Conservation (phyloP, 2,113 vertebrate genomes). For the Crotalus tigris region DNA sequence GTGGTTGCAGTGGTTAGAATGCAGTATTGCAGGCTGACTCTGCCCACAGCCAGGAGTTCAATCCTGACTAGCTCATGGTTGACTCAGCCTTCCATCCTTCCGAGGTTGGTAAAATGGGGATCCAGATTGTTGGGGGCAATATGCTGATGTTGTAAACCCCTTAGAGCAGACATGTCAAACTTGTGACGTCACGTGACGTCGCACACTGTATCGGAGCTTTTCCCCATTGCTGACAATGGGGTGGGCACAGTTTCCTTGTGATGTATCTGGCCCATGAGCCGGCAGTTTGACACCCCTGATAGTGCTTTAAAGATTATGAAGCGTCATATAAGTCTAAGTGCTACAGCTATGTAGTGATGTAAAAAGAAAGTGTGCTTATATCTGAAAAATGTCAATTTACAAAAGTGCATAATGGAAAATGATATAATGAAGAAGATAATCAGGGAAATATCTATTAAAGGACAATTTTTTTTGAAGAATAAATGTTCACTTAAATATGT, state of each 20-base stretch:
- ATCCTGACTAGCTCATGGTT: background rate
- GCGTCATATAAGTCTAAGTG: background rate
- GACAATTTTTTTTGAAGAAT: background rate
- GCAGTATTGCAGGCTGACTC: no score
- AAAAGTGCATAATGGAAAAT: background rate
- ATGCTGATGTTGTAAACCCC: background rate
- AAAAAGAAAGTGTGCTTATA: background rate
- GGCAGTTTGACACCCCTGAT: background rate
- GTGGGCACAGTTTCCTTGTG: no score
- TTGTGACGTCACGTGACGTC: no score
- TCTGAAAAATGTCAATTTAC: background rate
- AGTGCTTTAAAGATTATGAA: background rate
- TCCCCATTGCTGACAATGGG: no score
- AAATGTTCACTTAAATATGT: background rate
- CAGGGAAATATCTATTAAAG: background rate
- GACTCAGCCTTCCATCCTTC: background rate
- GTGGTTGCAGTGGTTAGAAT: background rate
- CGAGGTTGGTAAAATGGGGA: background rate
- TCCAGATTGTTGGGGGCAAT: background rate
- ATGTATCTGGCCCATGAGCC: no score
- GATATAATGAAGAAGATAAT: background rate
- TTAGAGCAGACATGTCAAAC: no score
- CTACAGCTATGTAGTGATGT: background rate
- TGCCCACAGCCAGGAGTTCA: background rate
- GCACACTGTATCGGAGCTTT: no score